These are phyloP conservation scores for Chinchilla lanigera DNA, from an alignment of 2,113 vertebrate species.

Conservation along the genomic window DNA sequence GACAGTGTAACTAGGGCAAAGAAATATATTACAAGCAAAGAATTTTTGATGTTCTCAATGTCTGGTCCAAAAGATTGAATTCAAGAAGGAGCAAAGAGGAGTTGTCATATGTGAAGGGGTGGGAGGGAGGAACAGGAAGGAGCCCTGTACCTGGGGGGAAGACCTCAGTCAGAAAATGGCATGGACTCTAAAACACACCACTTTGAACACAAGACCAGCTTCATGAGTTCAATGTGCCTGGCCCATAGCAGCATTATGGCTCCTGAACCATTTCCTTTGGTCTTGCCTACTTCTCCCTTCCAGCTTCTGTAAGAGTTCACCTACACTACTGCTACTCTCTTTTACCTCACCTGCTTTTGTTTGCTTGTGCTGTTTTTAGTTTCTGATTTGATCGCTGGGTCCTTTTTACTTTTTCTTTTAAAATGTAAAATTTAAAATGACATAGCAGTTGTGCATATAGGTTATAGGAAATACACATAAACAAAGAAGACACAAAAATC, in stretches of 20 bases:
- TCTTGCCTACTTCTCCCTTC: not conserved
- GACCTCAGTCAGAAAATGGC: not conserved
- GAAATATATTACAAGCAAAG: not conserved
- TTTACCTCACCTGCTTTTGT: not conserved
- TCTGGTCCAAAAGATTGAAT: not conserved
- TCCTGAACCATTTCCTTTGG: too few relatives aligned
- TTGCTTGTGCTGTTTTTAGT: not conserved
- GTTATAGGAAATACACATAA: not conserved
- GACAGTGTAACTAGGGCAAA: not conserved
- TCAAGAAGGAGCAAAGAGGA: not conserved
- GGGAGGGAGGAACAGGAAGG: not conserved
- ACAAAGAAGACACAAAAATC: not conserved
- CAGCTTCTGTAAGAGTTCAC: not conserved
- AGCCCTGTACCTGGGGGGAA: not conserved
- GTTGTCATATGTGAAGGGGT: not conserved
- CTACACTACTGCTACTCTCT: not conserved
- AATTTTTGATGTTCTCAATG: not conserved
- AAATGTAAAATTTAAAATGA: not conserved
- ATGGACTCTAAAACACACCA: not conserved
- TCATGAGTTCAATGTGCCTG: not conserved
- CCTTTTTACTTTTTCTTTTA: not conserved
- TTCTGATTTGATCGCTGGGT: not conserved
- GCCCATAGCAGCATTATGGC: not conserved
- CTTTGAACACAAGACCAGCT: not conserved
- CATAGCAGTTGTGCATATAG: not conserved